phyloP scores from a whole-genome alignment of 2,797 vertebrate species.

The Micrastur ruficollis region DNA sequence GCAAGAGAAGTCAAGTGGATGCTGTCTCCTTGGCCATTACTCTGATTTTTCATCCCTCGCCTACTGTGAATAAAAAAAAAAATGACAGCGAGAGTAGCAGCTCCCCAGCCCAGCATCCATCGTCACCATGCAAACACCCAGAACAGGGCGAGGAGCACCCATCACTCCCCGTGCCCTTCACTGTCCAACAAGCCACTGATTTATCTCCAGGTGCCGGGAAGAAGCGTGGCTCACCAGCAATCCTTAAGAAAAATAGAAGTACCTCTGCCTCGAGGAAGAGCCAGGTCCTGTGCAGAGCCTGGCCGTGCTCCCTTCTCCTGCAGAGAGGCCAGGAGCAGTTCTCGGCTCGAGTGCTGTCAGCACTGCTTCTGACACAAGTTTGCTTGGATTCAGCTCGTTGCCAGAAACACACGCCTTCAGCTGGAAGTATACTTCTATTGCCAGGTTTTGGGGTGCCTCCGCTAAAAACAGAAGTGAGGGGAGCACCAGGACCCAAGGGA shows the following conservation, averaged over 20 bases:
- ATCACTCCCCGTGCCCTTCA: conserved; percentile 35
- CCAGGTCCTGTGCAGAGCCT: not conserved
- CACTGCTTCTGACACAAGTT: not conserved
- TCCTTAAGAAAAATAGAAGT: not conserved
- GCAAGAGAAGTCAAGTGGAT: not conserved
- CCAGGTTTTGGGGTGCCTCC: not conserved
- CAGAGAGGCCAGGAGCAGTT: not conserved
- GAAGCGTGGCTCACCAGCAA: not conserved
- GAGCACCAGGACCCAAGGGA: not conserved
- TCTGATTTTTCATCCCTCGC: conserved; percentile 7
- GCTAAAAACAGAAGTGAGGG: not conserved
- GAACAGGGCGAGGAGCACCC: not conserved
- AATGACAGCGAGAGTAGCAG: not conserved
- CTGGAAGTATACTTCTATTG: not conserved
- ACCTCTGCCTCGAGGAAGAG: not conserved
- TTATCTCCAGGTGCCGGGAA: not conserved
- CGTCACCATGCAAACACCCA: not conserved
- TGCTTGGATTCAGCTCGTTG: too few species aligned
- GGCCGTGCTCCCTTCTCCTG: not conserved
- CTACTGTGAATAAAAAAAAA: not conserved
- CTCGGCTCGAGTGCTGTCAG: not conserved
- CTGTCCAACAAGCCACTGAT: not conserved
- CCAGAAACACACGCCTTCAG: not conserved
- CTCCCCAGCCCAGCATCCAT: not conserved
- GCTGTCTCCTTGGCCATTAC: not conserved